phyloP scores from a whole-genome alignment of 2,797 vertebrate species.

The Lutjanus argentimaculatus region DNA sequence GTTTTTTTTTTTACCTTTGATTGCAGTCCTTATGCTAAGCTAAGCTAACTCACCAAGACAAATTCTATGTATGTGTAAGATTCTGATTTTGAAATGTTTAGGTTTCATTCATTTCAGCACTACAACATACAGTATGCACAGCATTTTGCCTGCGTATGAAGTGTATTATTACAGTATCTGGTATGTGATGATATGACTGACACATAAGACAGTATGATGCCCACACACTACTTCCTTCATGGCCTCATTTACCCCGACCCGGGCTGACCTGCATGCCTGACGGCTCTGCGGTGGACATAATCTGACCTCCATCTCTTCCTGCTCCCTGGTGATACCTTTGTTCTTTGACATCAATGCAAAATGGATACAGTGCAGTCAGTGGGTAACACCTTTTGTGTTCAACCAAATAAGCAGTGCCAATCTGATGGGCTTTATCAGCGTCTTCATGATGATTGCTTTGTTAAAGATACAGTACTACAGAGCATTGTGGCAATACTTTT shows the following conservation, averaged over 20 bases:
- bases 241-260: conserved; percentile 58
- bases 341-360: conserved; percentile 84
- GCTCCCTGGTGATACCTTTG: conserved; percentile 77
- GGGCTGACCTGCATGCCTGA: conserved; percentile 57
- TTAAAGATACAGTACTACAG: conserved; percentile 45
- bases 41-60: no score
- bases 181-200: conserved; percentile 37
- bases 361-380: conserved; percentile 37
- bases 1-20: no score
- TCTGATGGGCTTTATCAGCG: conserved; percentile 66
- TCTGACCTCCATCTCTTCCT: conserved; percentile 78
- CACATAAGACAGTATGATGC: not conserved
- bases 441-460: conserved; percentile 53
- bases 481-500: conserved; percentile 16
- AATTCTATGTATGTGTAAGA: no score
- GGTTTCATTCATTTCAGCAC: not conserved
- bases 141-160: not conserved
- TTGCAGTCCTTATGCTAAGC: no score
- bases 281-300: conserved; percentile 57
- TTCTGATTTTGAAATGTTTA: no score
- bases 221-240: conserved; percentile 46
- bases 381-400: conserved; percentile 72
- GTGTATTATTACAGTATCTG: conserved; percentile 22
- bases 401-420: conserved; percentile 71
- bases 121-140: not conserved